Base-by-base conservation (phyloP, 2,888 invertebrate genomes). In the Cryptocheilus praepositus region DNA sequence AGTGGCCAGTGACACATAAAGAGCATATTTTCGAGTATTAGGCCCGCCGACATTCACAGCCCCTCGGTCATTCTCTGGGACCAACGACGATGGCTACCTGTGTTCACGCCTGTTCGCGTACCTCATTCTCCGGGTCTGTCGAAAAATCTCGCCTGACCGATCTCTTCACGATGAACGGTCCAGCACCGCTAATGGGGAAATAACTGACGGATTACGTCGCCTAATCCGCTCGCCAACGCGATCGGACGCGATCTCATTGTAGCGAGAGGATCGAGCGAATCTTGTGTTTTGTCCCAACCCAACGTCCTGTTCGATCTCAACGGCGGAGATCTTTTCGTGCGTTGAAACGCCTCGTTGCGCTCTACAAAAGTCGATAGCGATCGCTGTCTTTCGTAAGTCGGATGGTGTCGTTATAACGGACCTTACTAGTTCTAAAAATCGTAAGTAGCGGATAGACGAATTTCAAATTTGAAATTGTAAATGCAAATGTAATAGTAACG, bases 1-100 rank as follows among this genome's bases (percentile, higher is more conserved):
- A 87, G 86, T 86, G 85, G 84, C 85, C 83, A 88, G 85, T 87
- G 88, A 88, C 88, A 88, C 87, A 87, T 88, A 86, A 88, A 87
- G 84, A 85, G 86, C 88, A 88, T 86, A 86, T 85, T 87, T 88
- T 82, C 61, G 79, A 76, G 86, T 71, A 86, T 88, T 87, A 87
- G 82, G 61, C 55, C 67, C 54, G 60, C 0, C 52, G 25, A 22
- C 44, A 44, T 19, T 43, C 43, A 56, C 21, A 19, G 56, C 19
- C 16, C 16, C 2, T 19, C n/a, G 49, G 5, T 19, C 16, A 49
- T 49, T 18, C 49, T 19, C 52, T 45, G 64, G 58, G 53, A 49
- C 16, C 55, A 53, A 36, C 45, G 61, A 62, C 36, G 11, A 21
- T 72, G 54, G 69, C 76, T 76, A 78, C 80, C 80, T 80, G 78